Conservation (phyloP, 2,113 vertebrate species). For the Alethe diademata region DNA sequence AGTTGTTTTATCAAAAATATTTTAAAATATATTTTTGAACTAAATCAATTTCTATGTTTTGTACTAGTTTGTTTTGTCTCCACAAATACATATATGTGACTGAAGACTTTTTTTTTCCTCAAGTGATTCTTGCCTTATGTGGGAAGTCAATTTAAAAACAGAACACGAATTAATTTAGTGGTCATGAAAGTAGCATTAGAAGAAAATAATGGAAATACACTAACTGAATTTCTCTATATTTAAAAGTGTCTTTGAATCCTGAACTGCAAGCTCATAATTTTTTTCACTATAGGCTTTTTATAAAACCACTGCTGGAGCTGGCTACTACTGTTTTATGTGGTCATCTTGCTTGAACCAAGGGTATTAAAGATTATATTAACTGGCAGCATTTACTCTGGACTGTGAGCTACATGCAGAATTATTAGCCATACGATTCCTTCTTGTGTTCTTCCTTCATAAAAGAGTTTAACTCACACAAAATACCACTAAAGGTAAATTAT, state of each 20-base stretch:
- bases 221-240: neutral
- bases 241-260: neutral
- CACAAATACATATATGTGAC: neutral
- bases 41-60: neutral
- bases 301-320: neutral
- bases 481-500: neutral
- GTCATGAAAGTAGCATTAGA: neutral
- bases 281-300: neutral
- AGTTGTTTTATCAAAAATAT: neutral
- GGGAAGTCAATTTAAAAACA: neutral
- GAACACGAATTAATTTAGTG: neutral
- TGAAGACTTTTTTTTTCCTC: neutral
- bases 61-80: neutral
- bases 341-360: neutral
- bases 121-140: neutral
- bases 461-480: neutral
- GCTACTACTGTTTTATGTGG: neutral
- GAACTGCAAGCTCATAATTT: neutral
- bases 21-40: neutral
- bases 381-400: neutral
- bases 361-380: neutral
- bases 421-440: neutral
- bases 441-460: neutral
- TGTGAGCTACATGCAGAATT: neutral
- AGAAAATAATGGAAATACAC: neutral